Evolutionary conservation across 2,113 vertebrate genomes (phyloP), one percentile per base, ranked within the genome.

Genomic region (Caranx ignobilis): DNA sequence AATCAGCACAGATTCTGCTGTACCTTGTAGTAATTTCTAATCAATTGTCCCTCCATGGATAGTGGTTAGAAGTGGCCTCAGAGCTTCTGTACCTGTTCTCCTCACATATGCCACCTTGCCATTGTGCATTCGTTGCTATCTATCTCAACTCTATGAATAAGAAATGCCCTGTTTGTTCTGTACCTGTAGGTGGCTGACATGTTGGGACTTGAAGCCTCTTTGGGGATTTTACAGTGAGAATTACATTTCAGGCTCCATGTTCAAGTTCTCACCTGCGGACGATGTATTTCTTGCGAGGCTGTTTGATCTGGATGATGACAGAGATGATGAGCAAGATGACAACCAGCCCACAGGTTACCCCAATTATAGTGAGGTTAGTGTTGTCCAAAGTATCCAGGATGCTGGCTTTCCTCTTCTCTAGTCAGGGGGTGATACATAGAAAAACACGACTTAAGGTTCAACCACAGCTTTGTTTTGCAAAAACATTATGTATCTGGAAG

Each of bases 271-370:
- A 94, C 93, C 91, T 96, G 94, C 96, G 96, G 88, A 96, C 96
- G 77, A 99, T 95, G 85, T 97, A 98, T 89, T 98, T 99, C 94
- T 99, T 99, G 90, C 98, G 97, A 77, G 98, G 98, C 91, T 99
- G 98, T 93, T 98, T 99, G 93, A 98, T 93, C 90, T 99, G 98
- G 82, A 99, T 97, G 89, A 99, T 94, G 88, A 97, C 94, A 61
- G 98, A 99, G 82, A 97, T 93, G 87, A 97, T 90, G 79, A 99
- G 96, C 83, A 99, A 95, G 93, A 99, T 95, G 91, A 97, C 90
- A 41, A 99, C 98, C 89, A 99, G 95, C 91, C 97, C 95, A 86
- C 96, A 97, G 77, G 98, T 97, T 57, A 99, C 93, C 34, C 96
- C 96, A 75, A 99, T 99, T 83, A 99, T 96, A 57, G 97, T 96